These are phyloP conservation scores for Pangasius macronema DNA, from an alignment of 2,797 vertebrate genomes.

Conservation along the genomic window DNA sequence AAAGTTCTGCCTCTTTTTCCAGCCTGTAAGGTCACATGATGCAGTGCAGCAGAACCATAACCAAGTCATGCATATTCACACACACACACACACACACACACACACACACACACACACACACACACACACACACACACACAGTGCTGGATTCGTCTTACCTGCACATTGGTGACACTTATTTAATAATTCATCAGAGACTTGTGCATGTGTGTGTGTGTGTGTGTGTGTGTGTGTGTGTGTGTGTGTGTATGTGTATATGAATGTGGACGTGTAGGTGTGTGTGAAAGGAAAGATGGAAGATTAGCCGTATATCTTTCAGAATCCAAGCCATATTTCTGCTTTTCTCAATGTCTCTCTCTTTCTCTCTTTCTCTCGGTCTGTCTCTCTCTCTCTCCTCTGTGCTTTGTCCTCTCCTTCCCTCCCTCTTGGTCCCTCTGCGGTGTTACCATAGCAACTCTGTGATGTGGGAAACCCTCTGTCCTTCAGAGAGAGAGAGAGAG, in stretches of 20 bases:
- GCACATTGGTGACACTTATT: not conserved
- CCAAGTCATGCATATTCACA: not conserved
- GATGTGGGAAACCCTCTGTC: conserved; percentile 85
- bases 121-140: not conserved
- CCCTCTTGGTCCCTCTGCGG: conserved; percentile 67
- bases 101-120: conserved; percentile 13
- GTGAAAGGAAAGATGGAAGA: not conserved
- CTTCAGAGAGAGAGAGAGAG: conserved; percentile 65
- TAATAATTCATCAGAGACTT: not conserved
- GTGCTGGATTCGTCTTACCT: not conserved
- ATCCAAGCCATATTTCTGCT: not conserved
- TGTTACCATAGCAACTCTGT: conserved; percentile 82
- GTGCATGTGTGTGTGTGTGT: not conserved
- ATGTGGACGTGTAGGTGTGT: not conserved
- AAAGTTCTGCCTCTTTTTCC: conserved; percentile 42
- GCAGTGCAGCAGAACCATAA: conserved; percentile 6
- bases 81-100: conserved; percentile 10
- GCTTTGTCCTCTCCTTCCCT: conserved; percentile 38
- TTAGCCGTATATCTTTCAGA: not conserved
- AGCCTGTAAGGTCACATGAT: not conserved
- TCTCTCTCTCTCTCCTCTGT: conserved; percentile 37
- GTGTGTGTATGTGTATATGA: not conserved
- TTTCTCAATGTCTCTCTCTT: not conserved
- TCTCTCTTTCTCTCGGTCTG: not conserved
- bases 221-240: not conserved